Conservation (phyloP, 2,888 invertebrate genomes). For the Oegoconia quadripuncta region DNA sequence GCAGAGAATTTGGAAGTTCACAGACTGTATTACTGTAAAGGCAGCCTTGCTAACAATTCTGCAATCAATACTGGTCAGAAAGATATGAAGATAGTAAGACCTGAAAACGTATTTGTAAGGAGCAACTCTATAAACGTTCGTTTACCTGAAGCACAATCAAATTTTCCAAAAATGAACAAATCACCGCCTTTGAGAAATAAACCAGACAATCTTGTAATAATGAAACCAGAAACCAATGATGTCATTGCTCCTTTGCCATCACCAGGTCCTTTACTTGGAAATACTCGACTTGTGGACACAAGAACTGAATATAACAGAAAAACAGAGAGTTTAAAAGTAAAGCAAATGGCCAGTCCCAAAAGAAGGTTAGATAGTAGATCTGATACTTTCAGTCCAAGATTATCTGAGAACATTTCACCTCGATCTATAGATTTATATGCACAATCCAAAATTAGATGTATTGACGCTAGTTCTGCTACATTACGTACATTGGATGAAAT, state of each 20-base stretch:
- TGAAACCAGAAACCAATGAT: constrained; percentile 67
- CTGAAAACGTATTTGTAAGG: constrained; percentile 75
- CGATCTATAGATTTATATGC: constrained; percentile 61
- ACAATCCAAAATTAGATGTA: constrained; percentile 71
- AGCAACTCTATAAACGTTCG: constrained; percentile 80
- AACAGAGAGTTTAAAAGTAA: constrained; percentile 54
- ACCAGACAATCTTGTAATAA: constrained; percentile 78
- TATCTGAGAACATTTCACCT: constrained; percentile 62
- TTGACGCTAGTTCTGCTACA: constrained; percentile 67
- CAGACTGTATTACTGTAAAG: constrained; percentile 89
- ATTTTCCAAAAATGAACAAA: constrained; percentile 53
- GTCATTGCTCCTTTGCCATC: constrained; percentile 85
- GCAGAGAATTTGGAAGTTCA: constrained; percentile 90
- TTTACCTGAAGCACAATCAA: constrained; percentile 74
- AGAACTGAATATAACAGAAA: constrained; percentile 65
- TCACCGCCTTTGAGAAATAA: constrained; percentile 61
- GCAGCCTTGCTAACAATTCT: constrained; percentile 55
- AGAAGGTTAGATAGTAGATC: constrained; percentile 59
- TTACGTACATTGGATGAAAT: constrained; percentile 79
- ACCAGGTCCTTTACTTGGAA: constrained; percentile 90
- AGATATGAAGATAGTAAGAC: constrained; percentile 50
- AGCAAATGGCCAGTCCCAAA: constrained; percentile 59
- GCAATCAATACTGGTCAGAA: constrained; percentile 47
- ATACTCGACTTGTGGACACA: constrained; percentile 87
- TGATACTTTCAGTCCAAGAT: constrained; percentile 61